Evolutionary conservation across 2,888 invertebrate genomes (phyloP).

Genomic region (Dasypolia templi): DNA sequence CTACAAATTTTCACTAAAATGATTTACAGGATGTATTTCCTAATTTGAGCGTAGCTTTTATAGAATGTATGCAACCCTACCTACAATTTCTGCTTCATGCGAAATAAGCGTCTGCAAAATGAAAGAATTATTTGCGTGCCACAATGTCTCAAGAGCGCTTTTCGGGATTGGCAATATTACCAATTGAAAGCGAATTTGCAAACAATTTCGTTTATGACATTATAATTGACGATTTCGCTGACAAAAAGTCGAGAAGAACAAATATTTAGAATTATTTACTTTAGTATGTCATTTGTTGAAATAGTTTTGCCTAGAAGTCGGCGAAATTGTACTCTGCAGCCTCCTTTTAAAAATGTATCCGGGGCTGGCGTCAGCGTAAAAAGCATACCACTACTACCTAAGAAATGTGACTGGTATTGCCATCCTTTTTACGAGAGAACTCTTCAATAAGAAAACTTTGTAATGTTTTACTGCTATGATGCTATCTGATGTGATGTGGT

Average conservation of each 20-base stretch:
- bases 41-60: too few species aligned
- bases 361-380: neutral
- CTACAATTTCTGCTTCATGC: too few species aligned
- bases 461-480: neutral
- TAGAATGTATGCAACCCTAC: too few species aligned
- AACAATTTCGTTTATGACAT: too few species aligned
- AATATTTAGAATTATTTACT: neutral
- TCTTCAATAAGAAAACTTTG: neutral
- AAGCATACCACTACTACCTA: too few species aligned
- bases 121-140: too few species aligned
- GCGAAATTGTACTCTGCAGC: neutral
- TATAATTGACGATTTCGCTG: neutral
- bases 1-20: too few species aligned
- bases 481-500: neutral
- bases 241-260: neutral
- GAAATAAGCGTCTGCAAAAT: too few species aligned
- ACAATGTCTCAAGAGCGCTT: too few species aligned
- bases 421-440: neutral
- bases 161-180: too few species aligned
- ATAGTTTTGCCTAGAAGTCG: neutral
- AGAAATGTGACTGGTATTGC: neutral
- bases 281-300: neutral
- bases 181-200: too few species aligned
- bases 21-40: too few species aligned
- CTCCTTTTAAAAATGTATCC: neutral